Evolutionary conservation across 1,140 invertebrate genomes (phyloP), one percentile per base, ranked within the genome.

Genomic region (Drosophila azteca): DNA sequence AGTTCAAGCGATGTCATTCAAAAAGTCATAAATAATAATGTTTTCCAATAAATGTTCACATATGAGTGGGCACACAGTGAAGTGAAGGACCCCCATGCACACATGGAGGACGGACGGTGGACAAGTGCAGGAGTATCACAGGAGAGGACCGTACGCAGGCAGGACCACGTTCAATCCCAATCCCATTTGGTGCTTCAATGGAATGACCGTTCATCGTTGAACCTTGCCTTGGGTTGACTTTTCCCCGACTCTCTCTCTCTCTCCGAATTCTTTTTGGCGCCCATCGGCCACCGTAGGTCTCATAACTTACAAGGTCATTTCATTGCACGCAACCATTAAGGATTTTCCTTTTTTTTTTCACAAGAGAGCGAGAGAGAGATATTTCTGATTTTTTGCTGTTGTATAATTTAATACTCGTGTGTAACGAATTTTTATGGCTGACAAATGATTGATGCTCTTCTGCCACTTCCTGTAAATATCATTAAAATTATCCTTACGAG

Each of bases 11-110:
- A 79, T 84, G 82, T 80, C 83, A 83, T 74, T 83, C 71, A 89
- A 89, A 89, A 90, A 89, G 89, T 89, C 89, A 90, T 90, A 90
- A 90, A 90, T 90, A 89, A 90, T 89, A 90, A 89, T 90, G 81
- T 89, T 90, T 90, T 79, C 89, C 89, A 90, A 90, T 90, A 90
- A 90, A 90, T 87, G 89, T 90, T 90, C 89, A 90, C 83, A 85
- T 90, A 81, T 88, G 89, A 89, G 81, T 77, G 88, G 66, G 84
- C 79, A 88, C 76, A 50, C 68, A 73, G 68, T 64, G 60, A 53
- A 75, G 60, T 66, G 29, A 63, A 58, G 51, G 59, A 55, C 51
- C 31, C 41, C 49, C 11, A 20, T 45, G 43, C 46, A 50, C 57
- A 46, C 66, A 64, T 58, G 61, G 29, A 31, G 57, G 49, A 35